Evolutionary conservation across 2,113 vertebrate species (phyloP).

Genomic region (Patagioenas fasciata): DNA sequence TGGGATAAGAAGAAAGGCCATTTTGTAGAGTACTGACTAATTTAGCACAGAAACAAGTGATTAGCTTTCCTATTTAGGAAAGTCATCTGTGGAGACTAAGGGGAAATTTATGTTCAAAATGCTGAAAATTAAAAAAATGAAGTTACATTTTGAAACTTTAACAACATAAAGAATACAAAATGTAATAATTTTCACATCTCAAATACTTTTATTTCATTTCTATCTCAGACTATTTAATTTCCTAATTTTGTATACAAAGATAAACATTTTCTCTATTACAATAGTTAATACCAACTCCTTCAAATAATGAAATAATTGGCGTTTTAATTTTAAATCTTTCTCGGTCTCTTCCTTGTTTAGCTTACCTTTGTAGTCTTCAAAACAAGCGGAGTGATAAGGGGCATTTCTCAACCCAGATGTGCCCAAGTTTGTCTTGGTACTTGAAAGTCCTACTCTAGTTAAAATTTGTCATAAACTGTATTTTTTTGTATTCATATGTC

Average conservation of each 20-base stretch:
- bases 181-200: not conserved
- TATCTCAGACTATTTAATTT: not conserved
- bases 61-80: not conserved
- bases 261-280: not conserved
- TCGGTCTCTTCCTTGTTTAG: not conserved
- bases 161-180: not conserved
- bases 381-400: not conserved
- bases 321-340: not conserved
- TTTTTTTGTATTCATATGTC: not conserved
- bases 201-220: not conserved
- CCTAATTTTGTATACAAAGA: not conserved
- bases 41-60: not conserved
- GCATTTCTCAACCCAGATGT: not conserved
- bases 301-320: not conserved
- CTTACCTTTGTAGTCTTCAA: not conserved
- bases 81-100: not conserved
- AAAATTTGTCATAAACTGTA: not conserved
- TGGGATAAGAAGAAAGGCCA: not conserved
- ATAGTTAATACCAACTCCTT: not conserved
- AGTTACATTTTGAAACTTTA: not conserved
- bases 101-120: not conserved
- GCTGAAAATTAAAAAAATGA: not conserved
- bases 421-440: not conserved
- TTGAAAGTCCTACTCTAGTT: not conserved
- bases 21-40: not conserved